Percentiles rank a stretch among this genome's conserved stretches.
Evolutionary conservation across 2,113 vertebrate genomes (phyloP).

Genomic region (Istiophorus platypterus): DNA sequence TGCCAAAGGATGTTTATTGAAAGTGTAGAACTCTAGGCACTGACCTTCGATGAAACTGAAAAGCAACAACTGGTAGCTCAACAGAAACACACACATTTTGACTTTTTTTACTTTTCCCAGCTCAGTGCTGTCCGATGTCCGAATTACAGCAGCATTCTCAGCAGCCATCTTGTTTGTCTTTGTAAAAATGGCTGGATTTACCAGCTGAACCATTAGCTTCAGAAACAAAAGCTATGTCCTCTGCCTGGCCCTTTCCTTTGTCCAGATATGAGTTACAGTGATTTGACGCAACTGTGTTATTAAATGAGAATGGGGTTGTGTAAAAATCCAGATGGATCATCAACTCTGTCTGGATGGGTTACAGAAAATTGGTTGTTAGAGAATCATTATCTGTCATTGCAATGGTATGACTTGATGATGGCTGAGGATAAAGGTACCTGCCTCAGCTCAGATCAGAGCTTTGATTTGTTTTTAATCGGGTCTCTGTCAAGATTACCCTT

Average conservation of each 20-base stretch:
- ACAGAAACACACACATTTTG: background rate
- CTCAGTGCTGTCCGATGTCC: constrained; percentile 2
- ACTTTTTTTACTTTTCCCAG: constrained; percentile 10
- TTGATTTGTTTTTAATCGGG: constrained; percentile 4
- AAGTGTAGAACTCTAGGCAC: background rate
- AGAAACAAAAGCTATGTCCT: constrained; percentile 33
- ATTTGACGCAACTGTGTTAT: constrained; percentile 42
- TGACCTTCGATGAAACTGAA: constrained; percentile 47
- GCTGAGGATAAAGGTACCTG: constrained; percentile 25
- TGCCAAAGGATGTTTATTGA: constrained; percentile 53
- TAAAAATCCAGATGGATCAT: constrained; percentile 64
- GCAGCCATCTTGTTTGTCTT: constrained; percentile 27
- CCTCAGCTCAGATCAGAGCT: background rate
- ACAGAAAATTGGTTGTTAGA: constrained; percentile 42
- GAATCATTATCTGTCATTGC: constrained; percentile 51
- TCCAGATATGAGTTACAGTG: constrained; percentile 30
- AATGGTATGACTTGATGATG: constrained; percentile 21
- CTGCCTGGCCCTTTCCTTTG: constrained; percentile 7
- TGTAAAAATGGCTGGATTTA: constrained; percentile 41
- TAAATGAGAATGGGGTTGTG: constrained; percentile 36
- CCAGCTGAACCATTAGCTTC: constrained; percentile 27
- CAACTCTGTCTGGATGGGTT: constrained; percentile 40
- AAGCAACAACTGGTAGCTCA: constrained; percentile 9
- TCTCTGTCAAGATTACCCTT: background rate
- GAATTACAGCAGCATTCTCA: constrained; percentile 40